Evolutionary conservation across 2,113 vertebrate genomes (phyloP).

Genomic region (Prietella phreatophila): DNA sequence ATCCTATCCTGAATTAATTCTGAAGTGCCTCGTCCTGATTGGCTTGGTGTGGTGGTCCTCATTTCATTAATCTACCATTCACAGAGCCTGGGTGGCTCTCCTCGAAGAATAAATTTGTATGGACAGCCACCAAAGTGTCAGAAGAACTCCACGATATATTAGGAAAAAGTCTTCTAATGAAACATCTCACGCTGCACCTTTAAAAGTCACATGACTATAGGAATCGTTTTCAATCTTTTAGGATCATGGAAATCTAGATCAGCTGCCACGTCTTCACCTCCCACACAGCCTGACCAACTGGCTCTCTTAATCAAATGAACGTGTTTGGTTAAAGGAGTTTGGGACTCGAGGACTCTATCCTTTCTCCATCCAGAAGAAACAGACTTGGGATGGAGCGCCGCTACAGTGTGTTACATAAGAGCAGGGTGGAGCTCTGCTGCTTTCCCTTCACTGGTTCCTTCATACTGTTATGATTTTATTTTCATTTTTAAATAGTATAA

Average conservation of each 20-base stretch:
- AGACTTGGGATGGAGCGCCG: not conserved
- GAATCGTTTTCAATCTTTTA: not conserved
- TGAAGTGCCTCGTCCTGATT: not conserved
- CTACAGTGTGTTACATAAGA: conserved; percentile 28
- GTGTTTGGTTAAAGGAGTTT: not conserved
- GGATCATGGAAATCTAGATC: not conserved
- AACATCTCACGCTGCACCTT: not conserved
- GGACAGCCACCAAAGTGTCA: not conserved
- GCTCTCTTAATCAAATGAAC: not conserved
- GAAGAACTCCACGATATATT: no score
- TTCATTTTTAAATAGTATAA: not conserved
- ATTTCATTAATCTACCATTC: not conserved
- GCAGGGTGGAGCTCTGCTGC: conserved; percentile 38
- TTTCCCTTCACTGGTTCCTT: conserved; percentile 1
- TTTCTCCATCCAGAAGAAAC: not conserved
- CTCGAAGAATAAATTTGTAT: not conserved
- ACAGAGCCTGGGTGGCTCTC: no score
- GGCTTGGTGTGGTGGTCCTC: not conserved
- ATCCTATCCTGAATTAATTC: not conserved
- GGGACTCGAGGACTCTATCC: not conserved
- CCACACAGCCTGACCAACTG: not conserved
- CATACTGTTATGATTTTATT: conserved; percentile 9
- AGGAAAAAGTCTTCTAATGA: not conserved
- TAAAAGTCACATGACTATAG: not conserved
- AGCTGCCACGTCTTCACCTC: not conserved